Evolutionary conservation across 2,888 invertebrate species (phyloP), one percentile per base, ranked within the genome.

Genomic region (Drosophila putrida): DNA sequence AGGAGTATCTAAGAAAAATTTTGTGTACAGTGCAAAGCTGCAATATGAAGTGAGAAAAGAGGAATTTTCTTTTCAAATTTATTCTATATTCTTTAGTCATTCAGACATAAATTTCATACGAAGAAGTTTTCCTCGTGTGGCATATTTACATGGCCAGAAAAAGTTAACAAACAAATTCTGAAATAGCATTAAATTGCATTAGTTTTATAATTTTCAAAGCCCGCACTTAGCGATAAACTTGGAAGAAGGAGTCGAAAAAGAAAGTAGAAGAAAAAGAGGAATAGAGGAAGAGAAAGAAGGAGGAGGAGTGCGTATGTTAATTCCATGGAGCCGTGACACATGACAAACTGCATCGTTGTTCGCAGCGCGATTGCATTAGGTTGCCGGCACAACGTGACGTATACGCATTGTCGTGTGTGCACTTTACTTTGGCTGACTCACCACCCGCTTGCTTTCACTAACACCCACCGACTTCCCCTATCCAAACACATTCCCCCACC

Each of bases 401-500:
- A 84, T 86, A 86, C 84, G 89, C 84, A 84, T 88, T 84, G 69
- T 82, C 80, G 53, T 75, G 65, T 65, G 57, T 83, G 81, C 81
- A 83, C 81, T 85, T 70, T 68, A 66, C 83, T 77, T 68, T 63
- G 71, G 65, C 77, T 68, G 80, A 75, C 60, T 69, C 78, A 66
- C 50, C 65, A 78, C 62, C 75, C 66, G 31, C n/a, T n/a, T 4
- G 79, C 66, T 57, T 70, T 75, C 62, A 53, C 62, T 62, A 46
- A 38, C 43, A 33, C 44, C 11, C 15, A 8, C 11, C 36, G 33
- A 13, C 13, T 1, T n/a, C 20, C 5, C 5, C 35, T 36, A 43
- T 11, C 41, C 41, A 20, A 15, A 9, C 49, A 51, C 2, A 28
- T 6, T 58, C 35, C 41, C 46, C 53, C 49, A 60, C 27, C 2